A percentile compares a stretch with the other conserved stretches of the same genome.
phyloP scores from a whole-genome alignment of 2,888 invertebrate species.

The Lasioglossum malachurum region DNA sequence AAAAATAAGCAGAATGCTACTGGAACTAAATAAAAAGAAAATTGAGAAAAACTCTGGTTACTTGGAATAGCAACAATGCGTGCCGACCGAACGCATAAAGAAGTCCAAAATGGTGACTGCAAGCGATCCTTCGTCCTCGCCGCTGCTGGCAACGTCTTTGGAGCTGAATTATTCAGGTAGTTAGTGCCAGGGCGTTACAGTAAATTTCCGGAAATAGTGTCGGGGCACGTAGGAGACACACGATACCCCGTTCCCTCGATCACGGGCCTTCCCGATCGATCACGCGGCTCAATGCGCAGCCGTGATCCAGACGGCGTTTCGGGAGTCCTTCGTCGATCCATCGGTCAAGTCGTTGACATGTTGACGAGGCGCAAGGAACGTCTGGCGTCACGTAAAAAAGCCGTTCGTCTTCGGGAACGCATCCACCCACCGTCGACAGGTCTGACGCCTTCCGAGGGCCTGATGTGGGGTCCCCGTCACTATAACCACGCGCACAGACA shows the following conservation, averaged over 20 bases:
- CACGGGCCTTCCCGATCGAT: constrained; percentile 83
- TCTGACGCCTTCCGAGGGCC: constrained; percentile 50
- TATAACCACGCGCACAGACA: constrained; percentile 16
- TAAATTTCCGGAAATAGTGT: constrained; percentile 41
- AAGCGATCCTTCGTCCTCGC: neutral
- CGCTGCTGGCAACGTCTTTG: neutral
- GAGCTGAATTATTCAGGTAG: constrained; percentile 17
- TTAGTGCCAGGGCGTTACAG: neutral
- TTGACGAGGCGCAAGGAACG: constrained; percentile 60
- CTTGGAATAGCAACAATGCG: neutral
- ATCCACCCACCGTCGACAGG: constrained; percentile 71
- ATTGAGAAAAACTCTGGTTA: neutral
- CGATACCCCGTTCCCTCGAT: constrained; percentile 53
- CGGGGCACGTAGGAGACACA: constrained; percentile 52
- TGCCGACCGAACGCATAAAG: neutral
- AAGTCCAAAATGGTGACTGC: neutral
- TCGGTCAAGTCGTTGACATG: constrained; percentile 77
- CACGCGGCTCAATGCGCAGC: constrained; percentile 63
- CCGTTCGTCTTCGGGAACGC: constrained; percentile 73
- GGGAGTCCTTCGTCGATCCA: constrained; percentile 64
- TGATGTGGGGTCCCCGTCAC: constrained; percentile 40
- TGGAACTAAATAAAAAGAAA: neutral
- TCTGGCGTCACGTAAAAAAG: constrained; percentile 74
- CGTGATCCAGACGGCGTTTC: constrained; percentile 68
- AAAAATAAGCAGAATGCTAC: neutral